A percentile compares a stretch with the other conserved stretches of the same genome.
phyloP scores from a whole-genome alignment of 2,888 invertebrate species.

The Caradrina clavipalpis region DNA sequence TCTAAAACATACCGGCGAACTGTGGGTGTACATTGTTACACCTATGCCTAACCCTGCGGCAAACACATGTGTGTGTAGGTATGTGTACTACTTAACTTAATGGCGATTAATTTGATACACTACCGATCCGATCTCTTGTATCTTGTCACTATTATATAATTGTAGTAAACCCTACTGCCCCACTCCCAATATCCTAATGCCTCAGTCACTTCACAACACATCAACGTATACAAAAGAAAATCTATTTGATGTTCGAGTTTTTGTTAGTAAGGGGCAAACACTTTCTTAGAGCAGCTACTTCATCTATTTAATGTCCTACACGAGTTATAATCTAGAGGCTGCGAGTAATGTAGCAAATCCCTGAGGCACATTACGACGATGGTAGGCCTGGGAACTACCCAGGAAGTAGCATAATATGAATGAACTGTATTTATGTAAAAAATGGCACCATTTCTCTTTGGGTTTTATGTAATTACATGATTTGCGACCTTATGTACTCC shows the following conservation, averaged over 20 bases:
- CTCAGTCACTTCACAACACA: constrained; percentile 1
- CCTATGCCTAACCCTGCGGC: too few relatives aligned
- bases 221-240: constrained; percentile 14
- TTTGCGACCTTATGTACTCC: constrained; percentile 6
- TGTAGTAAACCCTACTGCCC: neutral
- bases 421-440: constrained; percentile 39
- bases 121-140: neutral
- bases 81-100: too few relatives aligned
- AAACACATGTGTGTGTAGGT: too few relatives aligned
- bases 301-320: constrained; percentile 54
- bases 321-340: constrained; percentile 47
- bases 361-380: constrained; percentile 41
- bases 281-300: constrained; percentile 45
- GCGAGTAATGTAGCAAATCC: constrained; percentile 43
- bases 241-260: constrained; percentile 14
- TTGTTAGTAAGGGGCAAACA: constrained; percentile 19
- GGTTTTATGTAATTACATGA: constrained; percentile 21
- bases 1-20: too few relatives aligned
- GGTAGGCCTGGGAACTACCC: constrained; percentile 16
- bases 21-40: too few relatives aligned
- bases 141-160: neutral
- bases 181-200: constrained; percentile 2
- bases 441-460: constrained; percentile 23
- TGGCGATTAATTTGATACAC: neutral
- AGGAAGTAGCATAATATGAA: constrained; percentile 37